phyloP scores from a whole-genome alignment of 1,140 invertebrate genomes.

The Philaenus spumarius region DNA sequence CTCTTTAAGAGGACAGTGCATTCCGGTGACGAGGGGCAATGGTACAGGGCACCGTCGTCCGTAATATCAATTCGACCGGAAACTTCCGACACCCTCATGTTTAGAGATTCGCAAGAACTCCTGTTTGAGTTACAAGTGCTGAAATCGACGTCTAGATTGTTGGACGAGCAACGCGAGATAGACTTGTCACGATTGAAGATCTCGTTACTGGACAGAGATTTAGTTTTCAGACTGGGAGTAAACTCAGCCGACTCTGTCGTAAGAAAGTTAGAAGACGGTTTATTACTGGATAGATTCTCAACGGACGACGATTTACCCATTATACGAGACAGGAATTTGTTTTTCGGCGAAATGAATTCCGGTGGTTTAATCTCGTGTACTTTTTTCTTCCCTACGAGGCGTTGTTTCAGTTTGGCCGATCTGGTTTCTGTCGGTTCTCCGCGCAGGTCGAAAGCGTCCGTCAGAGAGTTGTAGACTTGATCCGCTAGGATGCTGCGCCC shows the following conservation, averaged over 20 bases:
- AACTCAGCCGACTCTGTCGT: not conserved
- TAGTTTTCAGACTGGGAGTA: constrained; percentile 7
- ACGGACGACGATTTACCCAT: constrained; percentile 25
- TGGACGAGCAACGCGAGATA: not conserved
- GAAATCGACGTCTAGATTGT: not conserved
- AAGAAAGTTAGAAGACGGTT: not conserved
- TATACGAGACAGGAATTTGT: constrained; percentile 21
- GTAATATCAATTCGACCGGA: constrained; percentile 3
- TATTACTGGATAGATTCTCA: constrained; percentile 17
- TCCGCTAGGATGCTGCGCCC: constrained; percentile 51
- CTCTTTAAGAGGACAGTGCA: constrained; percentile 4
- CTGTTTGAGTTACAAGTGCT: constrained; percentile 11
- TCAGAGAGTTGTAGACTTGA: constrained; percentile 19
- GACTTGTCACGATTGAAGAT: constrained; percentile 4
- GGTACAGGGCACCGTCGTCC: constrained; percentile 11
- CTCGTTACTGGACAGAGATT: constrained; percentile 17
- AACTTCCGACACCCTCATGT: constrained; percentile 7
- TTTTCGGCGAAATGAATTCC: constrained; percentile 9
- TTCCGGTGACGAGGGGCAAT: constrained; percentile 5
- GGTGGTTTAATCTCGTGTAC: not conserved
- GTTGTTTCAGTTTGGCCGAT: constrained; percentile 17
- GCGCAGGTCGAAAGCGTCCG: constrained; percentile 20
- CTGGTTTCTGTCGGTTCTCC: constrained; percentile 10
- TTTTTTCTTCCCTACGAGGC: constrained; percentile 22
- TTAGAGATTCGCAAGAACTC: constrained; percentile 13